These are phyloP conservation scores for Peromyscus aztecus DNA, from an alignment of 2,797 vertebrate genomes.

Conservation along the genomic window DNA sequence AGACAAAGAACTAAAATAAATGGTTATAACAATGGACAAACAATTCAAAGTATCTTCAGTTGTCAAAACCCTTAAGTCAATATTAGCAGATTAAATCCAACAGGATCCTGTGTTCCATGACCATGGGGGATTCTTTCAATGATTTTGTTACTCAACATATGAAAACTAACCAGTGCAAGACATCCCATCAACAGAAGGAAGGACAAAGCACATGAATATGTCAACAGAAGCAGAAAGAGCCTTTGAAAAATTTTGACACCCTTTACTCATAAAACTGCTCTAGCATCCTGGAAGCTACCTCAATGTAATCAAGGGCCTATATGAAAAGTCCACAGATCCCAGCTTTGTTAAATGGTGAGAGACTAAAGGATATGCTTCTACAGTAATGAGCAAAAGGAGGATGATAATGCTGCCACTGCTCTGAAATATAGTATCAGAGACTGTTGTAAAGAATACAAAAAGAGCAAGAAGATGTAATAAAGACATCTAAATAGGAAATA, in stretches of 20 bases:
- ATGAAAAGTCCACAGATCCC: background rate
- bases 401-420: no score
- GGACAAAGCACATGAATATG: background rate
- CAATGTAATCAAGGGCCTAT: background rate
- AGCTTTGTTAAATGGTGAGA: background rate
- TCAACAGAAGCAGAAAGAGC: background rate
- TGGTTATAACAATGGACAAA: background rate
- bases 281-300: background rate
- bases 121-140: background rate
- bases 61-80: background rate
- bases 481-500: background rate
- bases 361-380: background rate
- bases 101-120: background rate
- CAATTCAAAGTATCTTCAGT: background rate
- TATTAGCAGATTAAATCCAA: background rate
- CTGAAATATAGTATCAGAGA: background rate
- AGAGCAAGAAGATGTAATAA: background rate
- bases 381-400: background rate
- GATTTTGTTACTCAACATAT: background rate
- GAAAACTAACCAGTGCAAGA: background rate
- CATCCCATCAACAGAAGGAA: background rate
- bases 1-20: background rate
- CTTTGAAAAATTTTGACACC: background rate
- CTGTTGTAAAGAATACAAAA: background rate
- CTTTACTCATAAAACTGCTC: background rate